Base-by-base conservation (phyloP, 2,113 vertebrate species). In the Globicephala melas region DNA sequence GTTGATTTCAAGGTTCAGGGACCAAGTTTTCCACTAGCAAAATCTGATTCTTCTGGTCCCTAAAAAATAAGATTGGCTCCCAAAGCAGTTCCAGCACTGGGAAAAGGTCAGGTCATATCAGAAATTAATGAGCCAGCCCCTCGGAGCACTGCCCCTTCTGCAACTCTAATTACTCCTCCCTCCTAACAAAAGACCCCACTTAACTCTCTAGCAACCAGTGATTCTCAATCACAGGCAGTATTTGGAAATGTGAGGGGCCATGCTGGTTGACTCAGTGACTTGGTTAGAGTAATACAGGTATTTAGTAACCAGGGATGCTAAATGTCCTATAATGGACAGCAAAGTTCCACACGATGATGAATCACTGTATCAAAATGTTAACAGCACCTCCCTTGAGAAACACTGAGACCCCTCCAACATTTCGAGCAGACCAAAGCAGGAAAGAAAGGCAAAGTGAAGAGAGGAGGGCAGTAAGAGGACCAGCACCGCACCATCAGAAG, bases 311-410 rank as follows among this genome's bases (percentile, higher is more conserved):
- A 26, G 28, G 38, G n/a, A 74, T 87, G 8, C 53, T 85, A 85
- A 86, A 76, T 8, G 33, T 33, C 62, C 23, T 91, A 33, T 10
- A 68, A 23, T n/a, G 25, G 31, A 79, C 38, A 86, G n/a, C 21
- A 60, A 92, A 95, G 5, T 60, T 68, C 63, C 47, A 90, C 17
- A 74, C 0, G n/a, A 41, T 12, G 55, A 85, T 33, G 21, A 68
- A 38, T 89, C 62, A 76, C 71, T 82, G 55, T 65, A 82, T 67
- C 67, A 85, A 91, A 96, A 96, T 55, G 58, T 53, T 63, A 92
- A 50, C 7, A 86, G 26, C 31, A 89, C 5, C 53, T 25, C 2
- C 47, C 23, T 91, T 91, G 62, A 95, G 36, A 95, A 94, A 87
- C 23, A 67, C 9, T 38, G 28, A 53, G 23, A 9, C 11, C 26